phyloP scores from a whole-genome alignment of 2,113 vertebrate genomes.

The Sturnira hondurensis region DNA sequence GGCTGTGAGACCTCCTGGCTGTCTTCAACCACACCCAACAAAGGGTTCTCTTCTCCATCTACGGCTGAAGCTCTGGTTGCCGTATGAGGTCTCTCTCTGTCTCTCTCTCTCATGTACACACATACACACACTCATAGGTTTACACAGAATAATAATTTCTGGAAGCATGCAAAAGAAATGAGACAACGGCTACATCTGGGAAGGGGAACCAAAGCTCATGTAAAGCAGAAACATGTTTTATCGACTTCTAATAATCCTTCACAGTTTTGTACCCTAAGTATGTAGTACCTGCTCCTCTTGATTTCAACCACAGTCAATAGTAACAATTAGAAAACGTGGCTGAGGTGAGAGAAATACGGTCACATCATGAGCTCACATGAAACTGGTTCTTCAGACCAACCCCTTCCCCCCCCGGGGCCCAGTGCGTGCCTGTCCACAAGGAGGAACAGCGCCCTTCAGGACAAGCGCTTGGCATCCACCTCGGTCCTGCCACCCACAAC shows the following conservation, averaged over 20 bases:
- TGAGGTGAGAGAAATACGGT: background rate
- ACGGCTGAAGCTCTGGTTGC: background rate
- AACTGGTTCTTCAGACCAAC: background rate
- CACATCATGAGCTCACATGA: background rate
- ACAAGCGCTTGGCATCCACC: background rate
- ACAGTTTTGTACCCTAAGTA: background rate
- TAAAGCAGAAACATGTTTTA: background rate
- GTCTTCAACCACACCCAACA: background rate
- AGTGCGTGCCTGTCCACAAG: fast-evolving
- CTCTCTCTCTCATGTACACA: no score
- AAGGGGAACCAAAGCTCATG: background rate
- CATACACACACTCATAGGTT: no score
- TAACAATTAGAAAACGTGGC: background rate
- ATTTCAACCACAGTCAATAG: background rate
- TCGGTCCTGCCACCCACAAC: fast-evolving
- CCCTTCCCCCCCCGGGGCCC: background rate
- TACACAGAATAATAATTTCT: background rate
- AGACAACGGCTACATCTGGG: background rate
- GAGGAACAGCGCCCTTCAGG: background rate
- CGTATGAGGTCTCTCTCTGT: background rate
- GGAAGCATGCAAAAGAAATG: background rate
- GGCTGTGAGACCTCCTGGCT: background rate
- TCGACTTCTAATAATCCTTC: background rate
- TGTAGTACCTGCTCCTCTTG: background rate
- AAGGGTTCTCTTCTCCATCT: background rate